Percentiles rank a stretch among this genome's conserved stretches.
Conservation (phyloP, 2,888 invertebrate species). For the Caenorhabditis angaria region DNA sequence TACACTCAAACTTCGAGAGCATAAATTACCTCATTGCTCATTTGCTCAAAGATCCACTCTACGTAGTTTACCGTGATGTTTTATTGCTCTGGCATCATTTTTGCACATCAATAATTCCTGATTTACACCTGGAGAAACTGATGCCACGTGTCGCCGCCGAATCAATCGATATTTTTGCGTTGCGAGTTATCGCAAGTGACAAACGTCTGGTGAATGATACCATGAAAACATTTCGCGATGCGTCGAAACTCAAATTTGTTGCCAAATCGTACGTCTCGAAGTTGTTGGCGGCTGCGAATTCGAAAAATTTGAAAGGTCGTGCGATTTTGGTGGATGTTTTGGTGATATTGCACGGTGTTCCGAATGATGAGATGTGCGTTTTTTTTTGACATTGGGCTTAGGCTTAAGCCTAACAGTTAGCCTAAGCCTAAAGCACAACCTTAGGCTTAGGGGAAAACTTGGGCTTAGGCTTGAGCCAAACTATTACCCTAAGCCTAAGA, state of each 20-base stretch:
- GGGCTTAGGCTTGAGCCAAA: too few relatives aligned
- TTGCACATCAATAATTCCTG: conserved; percentile 14
- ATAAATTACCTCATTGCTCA: conserved; percentile 39
- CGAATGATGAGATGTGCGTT: conserved; percentile 24
- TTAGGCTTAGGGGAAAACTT: too few relatives aligned
- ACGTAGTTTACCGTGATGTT: conserved; percentile 28
- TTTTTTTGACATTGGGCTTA: not conserved
- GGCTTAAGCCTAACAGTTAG: too few relatives aligned
- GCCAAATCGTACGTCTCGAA: conserved; percentile 22
- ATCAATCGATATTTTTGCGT: conserved; percentile 24
- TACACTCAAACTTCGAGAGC: conserved; percentile 28
- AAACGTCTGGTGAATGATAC: conserved; percentile 31
- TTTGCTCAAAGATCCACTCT: conserved; percentile 43
- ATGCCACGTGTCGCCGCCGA: conserved; percentile 26
- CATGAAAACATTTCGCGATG: conserved; percentile 27
- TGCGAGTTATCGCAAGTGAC: conserved; percentile 23
- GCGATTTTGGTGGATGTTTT: conserved; percentile 31
- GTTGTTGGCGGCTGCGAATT: conserved; percentile 24
- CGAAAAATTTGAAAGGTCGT: conserved; percentile 37
- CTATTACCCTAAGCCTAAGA: too few relatives aligned
- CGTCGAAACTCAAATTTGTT: conserved; percentile 13
- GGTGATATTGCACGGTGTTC: conserved; percentile 27
- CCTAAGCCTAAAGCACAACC: too few relatives aligned
- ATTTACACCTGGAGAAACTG: conserved; percentile 18
- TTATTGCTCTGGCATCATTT: conserved; percentile 36